Conservation (phyloP, 2,888 invertebrate species). For the Agrochola macilenta region DNA sequence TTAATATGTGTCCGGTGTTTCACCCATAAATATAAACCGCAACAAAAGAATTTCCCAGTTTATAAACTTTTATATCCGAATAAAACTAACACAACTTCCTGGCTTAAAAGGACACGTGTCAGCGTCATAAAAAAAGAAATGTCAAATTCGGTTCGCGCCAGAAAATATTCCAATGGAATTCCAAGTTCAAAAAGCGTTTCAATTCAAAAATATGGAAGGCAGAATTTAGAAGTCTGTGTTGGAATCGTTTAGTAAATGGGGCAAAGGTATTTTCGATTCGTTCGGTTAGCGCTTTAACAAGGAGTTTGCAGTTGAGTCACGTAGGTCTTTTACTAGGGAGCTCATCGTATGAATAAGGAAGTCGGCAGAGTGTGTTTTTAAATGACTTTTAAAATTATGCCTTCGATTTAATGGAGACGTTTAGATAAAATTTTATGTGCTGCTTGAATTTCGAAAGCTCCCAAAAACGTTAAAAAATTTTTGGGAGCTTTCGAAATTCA, state of each 20-base stretch:
- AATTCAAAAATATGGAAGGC: slow-evolving; percentile 61
- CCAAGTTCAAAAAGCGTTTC: slow-evolving; percentile 70
- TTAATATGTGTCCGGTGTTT: slow-evolving; percentile 62
- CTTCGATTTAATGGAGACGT: slow-evolving; percentile 66
- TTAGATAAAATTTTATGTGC: slow-evolving; percentile 61
- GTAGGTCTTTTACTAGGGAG: slow-evolving; percentile 75
- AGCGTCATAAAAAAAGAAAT: slow-evolving; percentile 61
- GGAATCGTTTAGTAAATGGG: slow-evolving; percentile 55
- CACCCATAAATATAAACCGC: slow-evolving; percentile 66
- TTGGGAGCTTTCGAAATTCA: slow-evolving; percentile 13
- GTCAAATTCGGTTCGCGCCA: slow-evolving; percentile 69
- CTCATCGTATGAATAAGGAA: slow-evolving; percentile 71
- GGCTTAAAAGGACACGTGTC: slow-evolving; percentile 65
- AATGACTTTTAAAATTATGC: slow-evolving; percentile 67
- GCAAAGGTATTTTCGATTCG: slow-evolving; percentile 67
- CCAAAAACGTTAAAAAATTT: no score
- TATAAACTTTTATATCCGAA: slow-evolving; percentile 68
- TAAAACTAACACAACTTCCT: slow-evolving; percentile 70
- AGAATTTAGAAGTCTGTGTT: slow-evolving; percentile 62
- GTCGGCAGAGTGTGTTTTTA: slow-evolving; percentile 67
- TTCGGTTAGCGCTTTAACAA: slow-evolving; percentile 67
- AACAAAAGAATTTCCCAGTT: slow-evolving; percentile 61
- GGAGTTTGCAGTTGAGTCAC: slow-evolving; percentile 72
- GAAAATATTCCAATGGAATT: slow-evolving; percentile 70
- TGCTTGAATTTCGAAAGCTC: no score